Percentiles rank a stretch among this genome's conserved stretches.
Evolutionary conservation across 1,140 invertebrate genomes (phyloP).

Genomic region (Microplitis demolitor): DNA sequence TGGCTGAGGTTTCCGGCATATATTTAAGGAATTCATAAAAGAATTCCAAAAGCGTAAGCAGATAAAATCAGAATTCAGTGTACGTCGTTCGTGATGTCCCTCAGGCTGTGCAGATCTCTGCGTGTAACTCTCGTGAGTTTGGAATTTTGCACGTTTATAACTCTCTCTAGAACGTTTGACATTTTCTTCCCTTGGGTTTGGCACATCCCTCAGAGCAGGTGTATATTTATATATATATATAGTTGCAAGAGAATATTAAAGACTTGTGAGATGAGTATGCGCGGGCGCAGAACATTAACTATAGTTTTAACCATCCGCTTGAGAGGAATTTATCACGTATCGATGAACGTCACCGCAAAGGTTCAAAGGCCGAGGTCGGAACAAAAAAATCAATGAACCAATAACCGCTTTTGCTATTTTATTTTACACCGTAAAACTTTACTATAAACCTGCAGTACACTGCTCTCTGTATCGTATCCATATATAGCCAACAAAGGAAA

Average conservation of each 20-base stretch:
- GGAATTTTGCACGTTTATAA: conserved; percentile 18
- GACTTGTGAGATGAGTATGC: background rate
- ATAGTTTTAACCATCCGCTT: conserved; percentile 2
- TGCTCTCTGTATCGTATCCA: no score
- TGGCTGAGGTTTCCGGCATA: background rate
- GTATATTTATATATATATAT: background rate
- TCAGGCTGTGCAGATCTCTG: background rate
- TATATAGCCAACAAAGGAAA: no score
- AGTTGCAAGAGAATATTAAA: background rate
- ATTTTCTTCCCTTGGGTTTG: conserved; percentile 8
- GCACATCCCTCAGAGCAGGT: background rate
- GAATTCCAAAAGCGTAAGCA: background rate
- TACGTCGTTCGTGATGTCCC: conserved; percentile 6
- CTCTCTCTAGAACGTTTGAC: conserved; percentile 13
- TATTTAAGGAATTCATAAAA: background rate
- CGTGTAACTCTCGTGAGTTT: background rate
- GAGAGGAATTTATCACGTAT: conserved; percentile 25
- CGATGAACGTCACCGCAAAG: conserved; percentile 14
- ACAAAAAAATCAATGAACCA: conserved; percentile 48
- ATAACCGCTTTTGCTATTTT: conserved; percentile 32
- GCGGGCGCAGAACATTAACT: background rate
- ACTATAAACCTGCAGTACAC: no score
- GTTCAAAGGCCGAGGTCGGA: conserved; percentile 16
- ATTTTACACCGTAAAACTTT: background rate
- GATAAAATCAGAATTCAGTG: conserved; percentile 6